Evolutionary conservation across 2,888 invertebrate genomes (phyloP).

Genomic region (Amiota minor): DNA sequence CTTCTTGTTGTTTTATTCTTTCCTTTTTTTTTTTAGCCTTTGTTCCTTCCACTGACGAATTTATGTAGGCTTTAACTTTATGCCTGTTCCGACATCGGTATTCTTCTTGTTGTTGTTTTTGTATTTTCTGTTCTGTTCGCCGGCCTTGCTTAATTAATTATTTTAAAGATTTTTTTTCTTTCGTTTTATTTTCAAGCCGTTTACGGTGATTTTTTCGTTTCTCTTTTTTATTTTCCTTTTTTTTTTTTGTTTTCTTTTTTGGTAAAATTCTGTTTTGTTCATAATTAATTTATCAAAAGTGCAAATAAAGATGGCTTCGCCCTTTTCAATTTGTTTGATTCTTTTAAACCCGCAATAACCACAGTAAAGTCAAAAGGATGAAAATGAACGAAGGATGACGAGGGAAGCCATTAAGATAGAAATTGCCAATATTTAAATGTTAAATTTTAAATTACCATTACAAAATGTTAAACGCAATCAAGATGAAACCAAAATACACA

Average conservation of each 20-base stretch:
- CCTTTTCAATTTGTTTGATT: not conserved
- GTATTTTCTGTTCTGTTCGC: constrained; percentile 23
- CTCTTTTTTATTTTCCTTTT: constrained; percentile 37
- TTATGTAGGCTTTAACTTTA: constrained; percentile 23
- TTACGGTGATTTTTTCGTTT: constrained; percentile 28
- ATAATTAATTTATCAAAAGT: constrained; percentile 65
- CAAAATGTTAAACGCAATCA: constrained; percentile 7
- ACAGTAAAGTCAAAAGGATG: not conserved
- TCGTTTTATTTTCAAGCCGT: constrained; percentile 33
- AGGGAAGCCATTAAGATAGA: not conserved
- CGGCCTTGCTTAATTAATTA: constrained; percentile 63
- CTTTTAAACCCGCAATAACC: not conserved
- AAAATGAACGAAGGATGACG: not conserved
- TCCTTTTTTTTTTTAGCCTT: not conserved
- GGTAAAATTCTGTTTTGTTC: constrained; percentile 36
- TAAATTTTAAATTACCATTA: constrained; percentile 25
- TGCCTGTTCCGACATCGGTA: constrained; percentile 15
- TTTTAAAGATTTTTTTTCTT: constrained; percentile 50
- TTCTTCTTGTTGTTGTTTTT: constrained; percentile 5
- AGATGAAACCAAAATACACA: not conserved
- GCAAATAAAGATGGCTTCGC: constrained; percentile 45
- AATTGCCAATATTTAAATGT: constrained; percentile 26
- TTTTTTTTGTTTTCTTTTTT: constrained; percentile 41
- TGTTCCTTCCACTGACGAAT: constrained; percentile 7
- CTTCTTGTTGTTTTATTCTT: constrained; percentile 8